Base-by-base conservation (phyloP, 2,113 vertebrate species). In the Tylochromis polylepis region DNA sequence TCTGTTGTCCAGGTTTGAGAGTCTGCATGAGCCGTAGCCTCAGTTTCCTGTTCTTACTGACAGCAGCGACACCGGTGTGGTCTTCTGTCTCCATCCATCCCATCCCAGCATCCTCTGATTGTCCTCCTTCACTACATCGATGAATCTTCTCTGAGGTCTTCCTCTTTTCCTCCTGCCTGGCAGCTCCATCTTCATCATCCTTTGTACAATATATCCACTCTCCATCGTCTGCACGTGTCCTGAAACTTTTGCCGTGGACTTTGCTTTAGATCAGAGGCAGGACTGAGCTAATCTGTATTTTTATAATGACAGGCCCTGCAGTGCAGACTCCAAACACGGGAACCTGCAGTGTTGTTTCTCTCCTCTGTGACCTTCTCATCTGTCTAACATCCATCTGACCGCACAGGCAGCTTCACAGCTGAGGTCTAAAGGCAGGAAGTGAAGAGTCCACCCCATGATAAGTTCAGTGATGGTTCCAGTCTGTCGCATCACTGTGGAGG, bases 331-430 rank as follows among this genome's bases (percentile, higher is more conserved):
- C 24, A 67, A n/a, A 62, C n/a, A 20, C 2, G 2, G 18, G 56
- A 49, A 60, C 56, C 77, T 20, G 56, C 5, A 36, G 72, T 18
- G 80, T 8, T 38, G 36, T 24, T 58, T 46, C 51, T 79, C 78
- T 27, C 9, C 24, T 82, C 20, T 22, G 22, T 77, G 65, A 81
- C 29, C 46, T 56, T 11, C 22, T 83, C 38, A 31, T 43, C 51
- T 36, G 38, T 72, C 36, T 34, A 62, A 57, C 85, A 79, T 43
- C 65, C 31, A 55, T 87, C 41, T 43, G n/a, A 84, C 78, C 82
- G 87, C 53, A 58, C 55, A 15, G 79, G 22, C 80, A 78, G 86
- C 58, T 43, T 36, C 87, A 88, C 84, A 88, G 90, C 84, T 91
- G 82, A 53, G 79, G 84, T 79, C 56, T 56, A 34, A 58, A 86